phyloP scores from a whole-genome alignment of 1,140 invertebrate genomes.

The Caenorhabditis tropicalis region DNA sequence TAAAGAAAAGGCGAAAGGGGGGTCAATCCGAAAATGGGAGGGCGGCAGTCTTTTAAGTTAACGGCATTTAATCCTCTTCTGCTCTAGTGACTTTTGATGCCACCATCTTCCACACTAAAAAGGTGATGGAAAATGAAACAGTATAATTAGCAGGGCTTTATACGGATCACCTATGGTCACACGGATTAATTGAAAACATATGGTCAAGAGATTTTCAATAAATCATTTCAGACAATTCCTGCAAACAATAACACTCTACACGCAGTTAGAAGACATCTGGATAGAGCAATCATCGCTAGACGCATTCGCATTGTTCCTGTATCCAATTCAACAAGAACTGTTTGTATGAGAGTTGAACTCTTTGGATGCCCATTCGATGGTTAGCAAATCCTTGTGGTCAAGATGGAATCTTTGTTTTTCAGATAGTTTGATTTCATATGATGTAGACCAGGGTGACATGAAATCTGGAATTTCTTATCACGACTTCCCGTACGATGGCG shows the following conservation, averaged over 20 bases:
- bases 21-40: slow-evolving; percentile 28
- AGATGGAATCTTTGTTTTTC: background rate
- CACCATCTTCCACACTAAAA: background rate
- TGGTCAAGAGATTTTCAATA: background rate
- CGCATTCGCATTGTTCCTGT: slow-evolving; percentile 84
- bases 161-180: background rate
- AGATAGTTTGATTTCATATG: slow-evolving; percentile 75
- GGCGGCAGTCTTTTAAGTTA: slow-evolving; percentile 16
- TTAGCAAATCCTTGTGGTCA: slow-evolving; percentile 71
- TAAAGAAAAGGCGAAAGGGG: background rate
- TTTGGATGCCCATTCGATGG: slow-evolving; percentile 74
- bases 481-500: slow-evolving; percentile 90
- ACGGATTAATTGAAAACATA: background rate
- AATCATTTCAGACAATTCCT: slow-evolving; percentile 77
- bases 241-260: slow-evolving; percentile 85
- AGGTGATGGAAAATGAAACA: too few species aligned
- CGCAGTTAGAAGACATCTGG: slow-evolving; percentile 80
- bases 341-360: slow-evolving; percentile 85
- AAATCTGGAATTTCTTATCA: slow-evolving; percentile 82
- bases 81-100: slow-evolving; percentile 1
- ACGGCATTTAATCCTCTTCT: background rate
- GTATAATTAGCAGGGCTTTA: background rate
- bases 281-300: slow-evolving; percentile 81
- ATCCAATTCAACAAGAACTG: slow-evolving; percentile 82
- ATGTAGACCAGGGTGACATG: slow-evolving; percentile 82